Evolutionary conservation across 2,888 invertebrate species (phyloP).

Genomic region (Microplitis deprimator): DNA sequence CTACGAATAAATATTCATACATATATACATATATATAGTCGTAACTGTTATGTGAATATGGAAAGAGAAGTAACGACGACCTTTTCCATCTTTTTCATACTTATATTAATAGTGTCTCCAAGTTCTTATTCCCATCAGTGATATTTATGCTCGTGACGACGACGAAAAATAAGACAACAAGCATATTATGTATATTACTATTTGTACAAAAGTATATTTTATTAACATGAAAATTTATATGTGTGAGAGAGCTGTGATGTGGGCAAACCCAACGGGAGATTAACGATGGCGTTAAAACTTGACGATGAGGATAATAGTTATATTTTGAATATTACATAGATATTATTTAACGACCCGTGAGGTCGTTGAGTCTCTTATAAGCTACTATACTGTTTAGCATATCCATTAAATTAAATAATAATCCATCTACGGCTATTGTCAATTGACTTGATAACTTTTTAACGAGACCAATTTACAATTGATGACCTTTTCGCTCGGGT

Average conservation of each 20-base stretch:
- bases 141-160: conserved; percentile 48
- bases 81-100: conserved; percentile 4
- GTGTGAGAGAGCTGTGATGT: conserved; percentile 6
- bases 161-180: not conserved
- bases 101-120: not conserved
- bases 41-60: conserved; percentile 29
- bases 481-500: not conserved
- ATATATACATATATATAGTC: not conserved
- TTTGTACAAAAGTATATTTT: conserved; percentile 7
- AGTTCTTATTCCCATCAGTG: conserved; percentile 18
- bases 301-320: conserved; percentile 31
- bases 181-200: not conserved
- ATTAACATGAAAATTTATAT: not conserved
- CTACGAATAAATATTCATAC: conserved; percentile 4
- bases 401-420: conserved; percentile 6
- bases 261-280: conserved; percentile 35
- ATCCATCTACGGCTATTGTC: not conserved
- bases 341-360: conserved; percentile 29
- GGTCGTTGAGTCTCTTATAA: conserved; percentile 20
- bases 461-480: conserved; percentile 43
- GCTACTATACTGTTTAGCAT: conserved; percentile 39
- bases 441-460: conserved; percentile 23
- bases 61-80: conserved; percentile 39
- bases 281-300: conserved; percentile 47
- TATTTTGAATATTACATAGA: conserved; percentile 46